Base-by-base conservation (phyloP, 2,797 vertebrate species). In the Micrastur ruficollis region DNA sequence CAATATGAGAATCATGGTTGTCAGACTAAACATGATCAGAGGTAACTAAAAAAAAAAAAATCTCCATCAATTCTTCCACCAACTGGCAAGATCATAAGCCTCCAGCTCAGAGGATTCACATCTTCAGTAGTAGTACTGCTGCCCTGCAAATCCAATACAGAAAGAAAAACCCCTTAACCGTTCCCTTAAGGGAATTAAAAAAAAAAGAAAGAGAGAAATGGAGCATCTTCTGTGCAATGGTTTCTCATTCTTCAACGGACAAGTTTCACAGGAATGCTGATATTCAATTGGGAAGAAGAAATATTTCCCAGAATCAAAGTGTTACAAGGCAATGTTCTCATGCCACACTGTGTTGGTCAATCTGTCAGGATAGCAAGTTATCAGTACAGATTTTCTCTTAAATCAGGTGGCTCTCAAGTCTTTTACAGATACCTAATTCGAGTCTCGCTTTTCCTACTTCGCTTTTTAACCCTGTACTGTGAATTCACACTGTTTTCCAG, bases 11-110 rank as follows among this genome's bases (percentile, higher is more conserved):
- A n/a, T 72, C 21, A 27, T 27, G 65, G 65, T 29, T 81, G 44
- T 94, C 93, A 96, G 91, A 95, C 73, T 92, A 98, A 97, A 98
- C 70, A 95, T n/a, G 12, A 34, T 72, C 46, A 93, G 31, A 94
- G 88, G 81, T 88, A 98, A 97, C 86, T 73, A 86, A 44, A 18
- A 44, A 44, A 36, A 94, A 97, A 96, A 86, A 97, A 96, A 83
- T 70, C 87, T 95, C 90, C 78, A 88, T 21, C 31, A 88, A 47
- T 20, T 75, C 12, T n/a, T 71, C 83, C 49, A 70, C 44, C 67
- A 85, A 93, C 86, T 78, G 66, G n/a, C 36, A 90, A 90, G 36
- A 95, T 25, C 38, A 72, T 63, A 93, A 91, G 11, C 61, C 8
- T 79, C 72, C 76, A 95, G 68, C 89, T 92, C 93, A 68, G 73